Evolutionary conservation across 2,113 vertebrate genomes (phyloP).

Genomic region (Talpa occidentalis): DNA sequence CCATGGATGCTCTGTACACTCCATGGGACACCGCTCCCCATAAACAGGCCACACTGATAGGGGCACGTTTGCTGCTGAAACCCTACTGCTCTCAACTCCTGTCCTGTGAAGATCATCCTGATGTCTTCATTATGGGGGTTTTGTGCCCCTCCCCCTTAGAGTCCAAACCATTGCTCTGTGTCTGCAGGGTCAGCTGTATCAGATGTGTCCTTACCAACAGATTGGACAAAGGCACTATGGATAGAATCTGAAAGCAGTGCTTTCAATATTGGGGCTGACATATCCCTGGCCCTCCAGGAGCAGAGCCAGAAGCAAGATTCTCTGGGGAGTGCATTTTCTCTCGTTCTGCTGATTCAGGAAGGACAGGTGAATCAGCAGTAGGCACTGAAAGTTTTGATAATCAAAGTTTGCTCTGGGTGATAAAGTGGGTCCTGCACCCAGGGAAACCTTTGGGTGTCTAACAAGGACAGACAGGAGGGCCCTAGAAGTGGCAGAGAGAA

Average conservation of each 20-base stretch:
- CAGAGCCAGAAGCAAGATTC: neutral
- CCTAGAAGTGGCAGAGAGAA: neutral
- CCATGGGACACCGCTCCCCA: too few relatives aligned
- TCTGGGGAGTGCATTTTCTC: neutral
- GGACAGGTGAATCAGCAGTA: slow-evolving; percentile 35
- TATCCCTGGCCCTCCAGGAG: neutral
- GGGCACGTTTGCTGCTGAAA: neutral
- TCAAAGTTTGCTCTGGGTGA: neutral
- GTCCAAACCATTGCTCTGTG: too few relatives aligned
- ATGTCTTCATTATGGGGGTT: neutral
- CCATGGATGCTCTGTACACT: neutral
- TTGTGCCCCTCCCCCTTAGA: neutral
- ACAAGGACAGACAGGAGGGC: neutral
- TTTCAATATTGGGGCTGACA: neutral
- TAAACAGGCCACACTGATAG: neutral
- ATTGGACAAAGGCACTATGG: neutral
- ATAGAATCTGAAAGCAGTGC: neutral
- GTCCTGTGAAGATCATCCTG: neutral
- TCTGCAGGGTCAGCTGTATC: neutral
- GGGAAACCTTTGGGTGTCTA: neutral
- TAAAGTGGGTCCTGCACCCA: neutral
- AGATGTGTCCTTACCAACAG: neutral
- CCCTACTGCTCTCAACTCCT: neutral
- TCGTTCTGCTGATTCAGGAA: slow-evolving; percentile 64
- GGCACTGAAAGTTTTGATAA: neutral